phyloP scores from a whole-genome alignment of 2,888 invertebrate species.

The Drosophila formosana region DNA sequence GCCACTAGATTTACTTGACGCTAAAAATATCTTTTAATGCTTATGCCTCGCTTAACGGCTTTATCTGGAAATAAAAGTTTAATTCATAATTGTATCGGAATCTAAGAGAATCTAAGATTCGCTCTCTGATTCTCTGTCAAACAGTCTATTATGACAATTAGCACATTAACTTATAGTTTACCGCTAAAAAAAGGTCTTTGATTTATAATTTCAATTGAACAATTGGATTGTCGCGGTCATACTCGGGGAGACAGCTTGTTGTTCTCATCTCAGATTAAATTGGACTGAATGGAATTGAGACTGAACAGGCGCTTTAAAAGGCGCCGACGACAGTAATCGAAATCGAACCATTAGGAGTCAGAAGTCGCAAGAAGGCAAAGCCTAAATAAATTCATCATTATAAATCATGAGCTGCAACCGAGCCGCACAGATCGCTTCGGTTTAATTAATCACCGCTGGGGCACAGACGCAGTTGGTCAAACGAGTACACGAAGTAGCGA shows the following conservation, averaged over 20 bases:
- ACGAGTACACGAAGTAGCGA: conserved; percentile 25
- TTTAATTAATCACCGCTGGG: conserved; percentile 81
- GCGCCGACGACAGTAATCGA: conserved; percentile 62
- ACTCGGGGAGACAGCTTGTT: conserved; percentile 4
- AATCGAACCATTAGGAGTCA: conserved; percentile 46
- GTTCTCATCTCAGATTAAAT: conserved; percentile 43
- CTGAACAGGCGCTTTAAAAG: conserved; percentile 73
- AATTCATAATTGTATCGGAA: no score
- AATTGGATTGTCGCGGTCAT: conserved; percentile 2
- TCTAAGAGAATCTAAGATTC: no score
- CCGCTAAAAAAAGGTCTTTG: background rate
- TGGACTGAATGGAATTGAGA: conserved; percentile 50
- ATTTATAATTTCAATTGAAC: conserved; percentile 32
- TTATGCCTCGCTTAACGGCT: no score
- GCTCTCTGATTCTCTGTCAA: no score
- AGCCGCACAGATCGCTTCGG: conserved; percentile 35
- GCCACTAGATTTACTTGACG: background rate
- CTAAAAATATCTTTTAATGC: no score
- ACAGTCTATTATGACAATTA: no score
- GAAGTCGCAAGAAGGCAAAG: conserved; percentile 46
- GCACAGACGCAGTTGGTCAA: conserved; percentile 46
- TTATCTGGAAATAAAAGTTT: no score
- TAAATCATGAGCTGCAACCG: conserved; percentile 81
- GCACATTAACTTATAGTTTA: no score
- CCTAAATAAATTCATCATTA: conserved; percentile 84